Evolutionary conservation across 2,888 invertebrate species (phyloP), one percentile per base, ranked within the genome.

Genomic region (Sinelater perroti): DNA sequence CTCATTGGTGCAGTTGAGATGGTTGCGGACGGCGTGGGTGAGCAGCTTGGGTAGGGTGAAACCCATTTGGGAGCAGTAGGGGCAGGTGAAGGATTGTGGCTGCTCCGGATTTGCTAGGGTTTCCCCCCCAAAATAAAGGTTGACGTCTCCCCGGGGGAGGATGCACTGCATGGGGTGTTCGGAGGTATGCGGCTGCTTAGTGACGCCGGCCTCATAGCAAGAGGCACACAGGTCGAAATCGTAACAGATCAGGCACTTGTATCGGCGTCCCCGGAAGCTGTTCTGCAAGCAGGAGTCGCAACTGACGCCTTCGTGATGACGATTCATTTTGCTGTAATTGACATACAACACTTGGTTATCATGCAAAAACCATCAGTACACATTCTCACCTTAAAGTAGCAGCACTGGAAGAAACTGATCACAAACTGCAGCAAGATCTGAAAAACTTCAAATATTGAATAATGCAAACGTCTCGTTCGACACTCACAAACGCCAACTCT

Each of bases 81-180:
- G 50, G 8, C 50, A 50, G 11, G 24, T 50, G 17, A 16, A 50
- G 1, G 50, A 50, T 24, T 38, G 50, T 2, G 50, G 38, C 11
- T 50, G 36, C 6, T 50, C 38, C 14, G 26, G 8, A 3, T n/a
- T 18, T 6, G 10, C 8, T 5, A 18, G 2, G n/a, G 36, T 8
- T 30, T 28, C 50, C 8, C 38, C 38, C 2, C 50, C 50, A 11
- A 14, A 50, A 14, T 50, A 50, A 11, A 50, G 33, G 13, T 38
- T 38, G 7, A 14, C 7, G 11, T 50, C 50, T 8, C 26, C 40
- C 2, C 33, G 21, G 11, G 51, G 21, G 8, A 51, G n/a, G 8
- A 51, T 51, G 8, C 51, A 51, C 14, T 51, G 51, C 51, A 51
- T 51, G 1, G 51, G 42, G 31, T 51, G 51, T 8, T 30, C 24